These are phyloP conservation scores for Venustaconcha ellipsiformis DNA, from an alignment of 1,140 invertebrate genomes.

Conservation along the genomic window DNA sequence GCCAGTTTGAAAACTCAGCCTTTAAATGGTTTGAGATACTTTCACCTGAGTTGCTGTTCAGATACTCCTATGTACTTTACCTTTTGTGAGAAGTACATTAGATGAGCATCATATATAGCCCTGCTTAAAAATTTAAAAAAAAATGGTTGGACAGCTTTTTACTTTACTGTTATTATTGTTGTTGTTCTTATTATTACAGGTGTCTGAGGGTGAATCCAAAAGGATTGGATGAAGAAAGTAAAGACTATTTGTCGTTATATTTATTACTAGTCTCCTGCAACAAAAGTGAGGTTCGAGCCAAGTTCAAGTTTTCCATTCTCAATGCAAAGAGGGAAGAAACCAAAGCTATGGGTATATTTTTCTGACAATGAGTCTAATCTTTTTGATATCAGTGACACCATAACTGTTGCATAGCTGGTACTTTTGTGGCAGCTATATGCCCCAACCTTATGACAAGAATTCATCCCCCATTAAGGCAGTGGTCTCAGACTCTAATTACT, in stretches of 20 bases:
- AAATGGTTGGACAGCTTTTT: neutral
- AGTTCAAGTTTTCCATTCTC: constrained; percentile 99
- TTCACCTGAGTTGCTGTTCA: neutral
- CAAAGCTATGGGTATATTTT: constrained; percentile 93
- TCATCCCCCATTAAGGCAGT: too few relatives aligned
- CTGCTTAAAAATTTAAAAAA: neutral
- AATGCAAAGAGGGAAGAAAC: constrained; percentile 99
- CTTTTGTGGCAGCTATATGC: too few relatives aligned
- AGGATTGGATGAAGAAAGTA: constrained; percentile 99
- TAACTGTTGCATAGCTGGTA: too few relatives aligned
- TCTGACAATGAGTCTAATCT: neutral
- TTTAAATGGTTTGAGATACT: constrained; percentile 1
- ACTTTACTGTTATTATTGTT: neutral
- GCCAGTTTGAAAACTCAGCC: too few relatives aligned
- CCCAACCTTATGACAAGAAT: too few relatives aligned
- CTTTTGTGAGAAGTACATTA: neutral
- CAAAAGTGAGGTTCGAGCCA: constrained; percentile 99
- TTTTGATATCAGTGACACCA: too few relatives aligned
- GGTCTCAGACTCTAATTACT: too few relatives aligned
- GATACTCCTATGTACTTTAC: neutral
- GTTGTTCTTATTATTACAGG: constrained; percentile 72
- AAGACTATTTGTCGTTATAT: constrained; percentile 99
- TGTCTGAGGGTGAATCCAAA: constrained; percentile 99
- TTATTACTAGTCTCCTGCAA: constrained; percentile 98
- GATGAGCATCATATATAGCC: neutral